Conservation (phyloP, 30 jellyfish, hydroid and myxozoan genomes). For the Mastigias papua region DNA sequence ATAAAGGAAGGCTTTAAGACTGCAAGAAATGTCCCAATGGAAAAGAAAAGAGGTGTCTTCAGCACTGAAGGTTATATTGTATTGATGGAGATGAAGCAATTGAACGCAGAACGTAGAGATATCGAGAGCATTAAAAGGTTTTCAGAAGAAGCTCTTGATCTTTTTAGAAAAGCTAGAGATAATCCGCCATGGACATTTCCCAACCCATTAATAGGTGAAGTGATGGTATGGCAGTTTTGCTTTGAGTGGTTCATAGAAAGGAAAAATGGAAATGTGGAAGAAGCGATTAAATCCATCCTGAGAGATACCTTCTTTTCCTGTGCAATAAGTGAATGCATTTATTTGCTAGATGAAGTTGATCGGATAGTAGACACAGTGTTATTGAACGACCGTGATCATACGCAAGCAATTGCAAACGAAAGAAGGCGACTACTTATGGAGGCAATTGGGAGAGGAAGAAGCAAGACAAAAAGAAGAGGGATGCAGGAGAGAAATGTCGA, state of each 20-base stretch:
- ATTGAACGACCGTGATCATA: conserved; percentile 35
- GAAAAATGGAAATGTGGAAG: conserved; percentile 41
- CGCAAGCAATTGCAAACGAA: conserved; percentile 48
- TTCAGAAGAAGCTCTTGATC: conserved; percentile 45
- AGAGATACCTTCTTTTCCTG: conserved; percentile 31
- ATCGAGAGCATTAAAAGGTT: conserved; percentile 15
- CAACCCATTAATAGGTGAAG: conserved; percentile 63
- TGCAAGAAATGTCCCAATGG: conserved; percentile 43
- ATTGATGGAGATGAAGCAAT: conserved; percentile 33
- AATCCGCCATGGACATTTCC: conserved; percentile 68
- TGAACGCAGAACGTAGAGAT: background rate
- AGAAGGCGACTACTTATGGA: conserved; percentile 22
- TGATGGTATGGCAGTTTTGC: conserved; percentile 70
- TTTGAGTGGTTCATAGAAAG: conserved; percentile 52
- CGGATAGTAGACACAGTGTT: conserved; percentile 61
- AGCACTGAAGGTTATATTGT: conserved; percentile 63
- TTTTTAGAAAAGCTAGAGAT: conserved; percentile 48
- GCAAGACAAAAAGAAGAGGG: conserved; percentile 33
- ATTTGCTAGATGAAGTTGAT: conserved; percentile 54
- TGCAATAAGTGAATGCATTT: conserved; percentile 54
- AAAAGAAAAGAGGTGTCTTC: conserved; percentile 45
- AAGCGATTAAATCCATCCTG: conserved; percentile 37
- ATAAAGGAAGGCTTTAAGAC: conserved; percentile 45
- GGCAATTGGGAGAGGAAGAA: conserved; percentile 23
- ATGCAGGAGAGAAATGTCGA: background rate